Evolutionary conservation across 2,797 vertebrate species (phyloP), one percentile per base, ranked within the genome.

Genomic region (Microctenopoma stevenorrisi): DNA sequence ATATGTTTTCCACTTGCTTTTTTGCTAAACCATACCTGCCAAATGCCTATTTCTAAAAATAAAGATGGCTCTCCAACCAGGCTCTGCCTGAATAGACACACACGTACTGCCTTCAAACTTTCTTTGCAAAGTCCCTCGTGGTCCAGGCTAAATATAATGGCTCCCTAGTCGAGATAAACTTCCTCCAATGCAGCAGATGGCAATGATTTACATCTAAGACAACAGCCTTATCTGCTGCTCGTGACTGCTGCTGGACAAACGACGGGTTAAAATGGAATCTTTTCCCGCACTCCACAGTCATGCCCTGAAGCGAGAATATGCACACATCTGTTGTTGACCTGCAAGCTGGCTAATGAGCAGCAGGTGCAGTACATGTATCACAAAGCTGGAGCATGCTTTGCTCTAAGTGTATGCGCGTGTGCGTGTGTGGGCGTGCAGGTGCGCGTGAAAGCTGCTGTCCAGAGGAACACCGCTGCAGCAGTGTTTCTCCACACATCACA

Each of bases 311-410:
- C 71, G 55, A 71, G 50, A 82, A 65, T 59, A 72, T 47, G 79
- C 62, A 76, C 68, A 75, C 73, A 82, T 86, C 74, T 86, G 78
- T 77, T 90, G 82, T 76, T 89, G 87, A 92, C 89, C 91, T 82
- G 72, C 63, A 76, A 78, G 51, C 72, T 72, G 66, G 54, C 57
- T 86, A 87, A 86, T 85, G 86, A 90, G 83, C 67, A 78, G 78
- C 79, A 83, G 84, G 78, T 55, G 25, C 70, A 74, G 76, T 61
- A 82, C 74, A 78, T 67, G 74, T 69, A 76, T 76, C 46, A 75
- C 72, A 60, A 50, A 61, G 18, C 18, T 59, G 56, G 38, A 71
- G 68, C 51, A 42, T 71, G 47, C 13, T 38, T 16, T 35, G 7
- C 35, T 14, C 13, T 15, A 11, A 50, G 5, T 43, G 22, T 22